A percentile compares a stretch with the other conserved stretches of the same genome.
phyloP scores from a whole-genome alignment of 2,113 vertebrate genomes.

The Archocentrus centrarchus region DNA sequence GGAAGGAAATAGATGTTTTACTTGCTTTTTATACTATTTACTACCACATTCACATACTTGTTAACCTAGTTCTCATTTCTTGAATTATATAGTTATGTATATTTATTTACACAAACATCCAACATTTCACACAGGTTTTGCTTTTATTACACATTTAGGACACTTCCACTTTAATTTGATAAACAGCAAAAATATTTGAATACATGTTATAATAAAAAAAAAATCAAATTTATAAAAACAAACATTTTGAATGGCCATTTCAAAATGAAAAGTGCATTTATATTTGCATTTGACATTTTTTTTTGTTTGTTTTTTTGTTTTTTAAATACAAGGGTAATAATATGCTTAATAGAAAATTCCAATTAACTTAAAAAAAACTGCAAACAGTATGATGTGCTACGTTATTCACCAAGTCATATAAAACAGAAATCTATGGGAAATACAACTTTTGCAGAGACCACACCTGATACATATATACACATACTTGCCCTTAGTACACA shows the following conservation, averaged over 20 bases:
- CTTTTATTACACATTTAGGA: constrained; percentile 69
- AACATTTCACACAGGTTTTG: background rate
- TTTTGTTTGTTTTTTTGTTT: background rate
- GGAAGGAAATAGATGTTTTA: background rate
- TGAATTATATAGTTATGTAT: background rate
- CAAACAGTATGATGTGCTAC: constrained; percentile 66
- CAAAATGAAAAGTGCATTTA: constrained; percentile 66
- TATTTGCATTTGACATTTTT: constrained; percentile 31
- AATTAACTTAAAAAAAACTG: constrained; percentile 48
- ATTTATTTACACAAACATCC: background rate
- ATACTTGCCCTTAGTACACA: constrained; percentile 27
- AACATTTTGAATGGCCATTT: constrained; percentile 14
- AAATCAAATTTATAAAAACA: background rate
- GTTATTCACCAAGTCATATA: constrained; percentile 21
- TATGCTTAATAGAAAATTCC: constrained; percentile 41
- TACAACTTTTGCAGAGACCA: constrained; percentile 14
- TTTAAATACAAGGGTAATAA: constrained; percentile 6
- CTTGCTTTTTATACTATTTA: background rate
- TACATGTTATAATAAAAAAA: constrained; percentile 36
- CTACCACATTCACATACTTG: background rate
- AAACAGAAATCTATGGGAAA: constrained; percentile 12
- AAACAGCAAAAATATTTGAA: constrained; percentile 18
- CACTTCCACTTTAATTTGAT: constrained; percentile 36
- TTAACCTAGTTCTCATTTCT: background rate
- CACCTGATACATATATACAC: constrained; percentile 12